Base-by-base conservation (phyloP, 2,113 vertebrate genomes). In the Neopipo cinnamomea region DNA sequence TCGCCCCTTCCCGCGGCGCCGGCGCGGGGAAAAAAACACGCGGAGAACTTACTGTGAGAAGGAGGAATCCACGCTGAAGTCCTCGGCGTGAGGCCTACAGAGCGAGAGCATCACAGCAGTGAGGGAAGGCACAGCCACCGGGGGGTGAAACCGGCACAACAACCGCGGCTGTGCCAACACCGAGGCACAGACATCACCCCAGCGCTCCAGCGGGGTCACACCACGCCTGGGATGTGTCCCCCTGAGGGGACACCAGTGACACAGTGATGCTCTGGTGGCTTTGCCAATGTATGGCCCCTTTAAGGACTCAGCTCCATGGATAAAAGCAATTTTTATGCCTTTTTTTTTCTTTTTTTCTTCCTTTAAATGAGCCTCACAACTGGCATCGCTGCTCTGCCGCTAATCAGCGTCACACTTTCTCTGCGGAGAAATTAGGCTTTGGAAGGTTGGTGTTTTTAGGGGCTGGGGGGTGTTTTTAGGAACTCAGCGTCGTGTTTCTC, bases 61-160 rank as follows among this genome's bases (percentile, higher is more conserved):
- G 90, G 99, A 99, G 77, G 98, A 99, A 96, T 99, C 99, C 98
- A 98, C 96, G 98, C 99, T 99, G 99, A 99, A 98, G 93, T 99
- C 99, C 97, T 99, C 99, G 95, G 97, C 97, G 91, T 93, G 97
- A 35, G 87, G 96, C 98, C 98, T 98, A 97, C 56, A 27, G 97
- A 89, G 96, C 0, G 61, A 91, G 95, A 93, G 95, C 78, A 76
- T 85, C 93, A 95, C 88, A 91, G 49, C 11, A 72, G 91, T 94
- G 94, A 97, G 92, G 62, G 71, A 53, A 37, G 0, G 18, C n/a
- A 8, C 8, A 2, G 93, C 20, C 8, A 53, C 30, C 16, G 0
- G 35, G 11, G 13, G 22, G 39, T 5, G 14, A 42, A 9, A n/a
- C 8, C 2, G 6, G 52, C 2, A 4, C 12, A 33, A 13, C 47